phyloP scores from a whole-genome alignment of 2,797 vertebrate genomes.

The Gymnodraco acuticeps region DNA sequence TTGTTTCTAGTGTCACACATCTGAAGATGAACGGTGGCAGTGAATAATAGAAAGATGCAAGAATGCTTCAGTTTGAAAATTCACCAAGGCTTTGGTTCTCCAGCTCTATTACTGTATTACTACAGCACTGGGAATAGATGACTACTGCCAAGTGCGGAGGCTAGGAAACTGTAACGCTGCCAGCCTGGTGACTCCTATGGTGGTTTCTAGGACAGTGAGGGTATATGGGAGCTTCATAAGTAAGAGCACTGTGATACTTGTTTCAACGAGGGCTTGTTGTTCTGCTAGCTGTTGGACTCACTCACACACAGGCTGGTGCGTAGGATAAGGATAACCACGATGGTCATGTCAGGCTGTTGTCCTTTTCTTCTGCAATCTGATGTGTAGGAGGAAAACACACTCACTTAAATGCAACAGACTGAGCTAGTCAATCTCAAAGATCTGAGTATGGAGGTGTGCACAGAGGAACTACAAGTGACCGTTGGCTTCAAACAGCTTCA shows the following conservation, averaged over 20 bases:
- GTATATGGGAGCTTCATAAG: constrained; percentile 49
- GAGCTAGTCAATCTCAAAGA: constrained; percentile 39
- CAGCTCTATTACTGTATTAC: constrained; percentile 42
- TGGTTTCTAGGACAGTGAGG: constrained; percentile 54
- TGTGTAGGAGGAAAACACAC: constrained; percentile 70
- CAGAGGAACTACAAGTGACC: constrained; percentile 35
- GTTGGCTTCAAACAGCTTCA: constrained; percentile 32
- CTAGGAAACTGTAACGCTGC: constrained; percentile 46
- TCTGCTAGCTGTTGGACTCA: constrained; percentile 65
- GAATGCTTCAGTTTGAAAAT: constrained; percentile 40
- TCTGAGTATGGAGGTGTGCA: constrained; percentile 34
- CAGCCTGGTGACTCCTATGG: constrained; percentile 59
- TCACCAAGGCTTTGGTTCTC: constrained; percentile 30
- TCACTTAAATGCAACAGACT: constrained; percentile 40
- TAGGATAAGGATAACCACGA: constrained; percentile 75
- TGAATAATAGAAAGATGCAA: constrained; percentile 28
- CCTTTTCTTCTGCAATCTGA: constrained; percentile 79
- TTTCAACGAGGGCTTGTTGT: constrained; percentile 61
- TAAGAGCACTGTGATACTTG: constrained; percentile 50
- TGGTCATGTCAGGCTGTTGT: constrained; percentile 77
- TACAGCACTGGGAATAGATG: constrained; percentile 32
- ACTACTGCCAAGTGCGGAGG: constrained; percentile 60
- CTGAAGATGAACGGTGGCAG: constrained; percentile 33
- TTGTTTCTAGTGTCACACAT: constrained; percentile 50
- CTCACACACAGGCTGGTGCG: constrained; percentile 79